Conservation (phyloP, 2,888 invertebrate species). For the Carcina quercana region DNA sequence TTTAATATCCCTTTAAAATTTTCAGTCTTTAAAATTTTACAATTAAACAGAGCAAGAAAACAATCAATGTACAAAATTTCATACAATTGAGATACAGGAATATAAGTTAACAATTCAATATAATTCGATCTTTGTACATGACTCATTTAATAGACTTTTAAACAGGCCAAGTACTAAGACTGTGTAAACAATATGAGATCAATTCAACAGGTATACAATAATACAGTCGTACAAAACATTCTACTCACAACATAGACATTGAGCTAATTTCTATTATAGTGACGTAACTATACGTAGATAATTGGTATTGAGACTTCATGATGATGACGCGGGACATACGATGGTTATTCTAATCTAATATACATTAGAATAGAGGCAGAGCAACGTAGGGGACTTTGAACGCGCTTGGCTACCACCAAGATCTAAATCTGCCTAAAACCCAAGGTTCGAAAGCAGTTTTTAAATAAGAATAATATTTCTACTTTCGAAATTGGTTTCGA, state of each 20-base stretch:
- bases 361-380: too few relatives aligned
- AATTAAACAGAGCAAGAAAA: slow-evolving; percentile 48
- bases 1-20: slow-evolving; percentile 47
- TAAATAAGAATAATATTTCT: too few relatives aligned
- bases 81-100: slow-evolving; percentile 4
- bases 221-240: slow-evolving; percentile 32
- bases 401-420: too few relatives aligned
- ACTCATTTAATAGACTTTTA: not conserved
- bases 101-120: not conserved
- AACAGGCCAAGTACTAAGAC: not conserved
- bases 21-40: slow-evolving; percentile 69
- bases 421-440: too few relatives aligned
- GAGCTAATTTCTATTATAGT: slow-evolving; percentile 31
- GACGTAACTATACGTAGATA: too few relatives aligned
- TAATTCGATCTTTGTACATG: not conserved
- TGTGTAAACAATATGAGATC: not conserved
- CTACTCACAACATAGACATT: slow-evolving; percentile 38
- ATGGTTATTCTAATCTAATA: too few relatives aligned
- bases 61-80: slow-evolving; percentile 33
- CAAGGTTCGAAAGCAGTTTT: too few relatives aligned
- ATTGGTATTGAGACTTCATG: too few relatives aligned
- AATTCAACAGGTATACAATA: slow-evolving; percentile 16
- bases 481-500: too few relatives aligned
- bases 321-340: too few relatives aligned
- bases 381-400: too few relatives aligned